phyloP scores from a whole-genome alignment of 30 jellyfish, hydroid and myxozoan species.

The Hydractinia symbiolongicarpus region DNA sequence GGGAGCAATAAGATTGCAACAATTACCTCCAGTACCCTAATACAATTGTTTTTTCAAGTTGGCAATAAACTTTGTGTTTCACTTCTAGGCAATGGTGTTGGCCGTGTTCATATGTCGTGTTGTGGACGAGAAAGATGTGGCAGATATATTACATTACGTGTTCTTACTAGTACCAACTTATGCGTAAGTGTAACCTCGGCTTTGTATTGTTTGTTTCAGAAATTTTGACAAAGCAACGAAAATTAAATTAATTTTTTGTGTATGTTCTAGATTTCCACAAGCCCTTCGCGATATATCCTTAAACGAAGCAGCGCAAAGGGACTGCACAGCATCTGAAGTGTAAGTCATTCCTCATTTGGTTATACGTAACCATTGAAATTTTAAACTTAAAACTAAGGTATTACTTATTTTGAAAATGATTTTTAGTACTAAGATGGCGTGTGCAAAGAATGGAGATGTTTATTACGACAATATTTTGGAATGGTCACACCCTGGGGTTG shows the following conservation, averaged over 20 bases:
- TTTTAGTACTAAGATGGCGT: slow-evolving; percentile 23
- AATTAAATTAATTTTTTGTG: no score
- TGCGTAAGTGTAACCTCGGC: slow-evolving; percentile 37
- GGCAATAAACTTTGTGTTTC: background rate
- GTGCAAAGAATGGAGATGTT: slow-evolving; percentile 1
- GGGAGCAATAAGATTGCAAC: no score
- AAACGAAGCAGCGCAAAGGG: slow-evolving; percentile 39
- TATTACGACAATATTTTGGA: slow-evolving; percentile 37
- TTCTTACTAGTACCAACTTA: slow-evolving; percentile 75
- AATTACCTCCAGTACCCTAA: no score
- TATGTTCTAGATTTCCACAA: slow-evolving; percentile 57
- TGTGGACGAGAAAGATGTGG: slow-evolving; percentile 42
- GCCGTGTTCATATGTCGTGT: slow-evolving; percentile 69
- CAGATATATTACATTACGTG: slow-evolving; percentile 67
- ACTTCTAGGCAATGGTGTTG: slow-evolving; percentile 64
- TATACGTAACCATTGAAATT: no score
- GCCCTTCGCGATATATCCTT: slow-evolving; percentile 58
- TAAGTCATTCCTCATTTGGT: background rate
- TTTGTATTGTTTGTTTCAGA: background rate
- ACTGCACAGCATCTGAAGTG: slow-evolving; percentile 46
- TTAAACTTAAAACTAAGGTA: no score
- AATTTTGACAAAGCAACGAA: background rate
- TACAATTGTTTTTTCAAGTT: background rate
- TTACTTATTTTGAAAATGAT: no score
- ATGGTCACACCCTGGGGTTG: slow-evolving; percentile 63